Percentiles rank a stretch among this genome's conserved stretches.
Conservation (phyloP, 2,888 invertebrate species). For the Liposcelis brunnea region DNA sequence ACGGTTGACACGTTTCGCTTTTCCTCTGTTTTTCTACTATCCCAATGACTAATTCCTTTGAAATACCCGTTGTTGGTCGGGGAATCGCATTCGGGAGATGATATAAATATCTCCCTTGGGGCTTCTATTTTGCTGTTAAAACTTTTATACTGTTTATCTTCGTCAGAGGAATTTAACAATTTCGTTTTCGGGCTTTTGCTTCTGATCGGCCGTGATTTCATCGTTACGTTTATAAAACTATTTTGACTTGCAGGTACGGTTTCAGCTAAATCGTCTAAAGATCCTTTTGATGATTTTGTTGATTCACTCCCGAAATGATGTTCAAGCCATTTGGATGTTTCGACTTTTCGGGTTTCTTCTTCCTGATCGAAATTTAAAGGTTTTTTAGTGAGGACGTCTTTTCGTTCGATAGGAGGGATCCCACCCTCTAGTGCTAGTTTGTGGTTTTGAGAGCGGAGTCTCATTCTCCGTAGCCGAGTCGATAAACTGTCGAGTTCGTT, state of each 20-base stretch:
- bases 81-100: conserved; percentile 7
- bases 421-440: conserved; percentile 18
- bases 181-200: conserved; percentile 9
- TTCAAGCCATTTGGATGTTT: conserved; percentile 82
- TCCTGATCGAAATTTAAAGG: conserved; percentile 75
- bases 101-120: conserved; percentile 3
- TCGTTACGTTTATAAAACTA: conserved; percentile 58
- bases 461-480: conserved; percentile 50
- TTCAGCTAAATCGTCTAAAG: conserved; percentile 30
- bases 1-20: neutral
- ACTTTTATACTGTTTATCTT: conserved; percentile 1
- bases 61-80: conserved; percentile 7
- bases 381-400: conserved; percentile 63
- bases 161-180: conserved; percentile 7
- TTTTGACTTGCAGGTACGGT: conserved; percentile 33
- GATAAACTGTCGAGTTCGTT: conserved; percentile 65
- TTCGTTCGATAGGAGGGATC: conserved; percentile 38
- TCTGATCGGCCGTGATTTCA: conserved; percentile 40
- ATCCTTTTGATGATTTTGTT: conserved; percentile 49
- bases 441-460: conserved; percentile 20
- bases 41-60: conserved; percentile 1
- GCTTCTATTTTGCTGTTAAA: neutral
- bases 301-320: conserved; percentile 81
- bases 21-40: neutral
- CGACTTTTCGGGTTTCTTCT: conserved; percentile 74